phyloP scores from a whole-genome alignment of 2,797 vertebrate species.

The Ctenosaura bakeri region DNA sequence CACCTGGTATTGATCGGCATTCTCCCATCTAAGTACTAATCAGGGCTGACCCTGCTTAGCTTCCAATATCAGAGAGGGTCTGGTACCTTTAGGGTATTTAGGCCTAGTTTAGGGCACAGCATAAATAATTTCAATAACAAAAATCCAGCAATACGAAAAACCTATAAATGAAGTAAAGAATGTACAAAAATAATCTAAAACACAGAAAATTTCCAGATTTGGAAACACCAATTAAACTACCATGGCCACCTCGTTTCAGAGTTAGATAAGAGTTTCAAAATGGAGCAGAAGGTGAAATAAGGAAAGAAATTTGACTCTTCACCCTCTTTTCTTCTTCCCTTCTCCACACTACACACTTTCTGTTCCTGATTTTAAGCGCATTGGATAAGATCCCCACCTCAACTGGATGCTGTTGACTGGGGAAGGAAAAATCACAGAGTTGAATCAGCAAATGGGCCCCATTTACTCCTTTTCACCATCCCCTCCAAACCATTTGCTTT shows the following conservation, averaged over 20 bases:
- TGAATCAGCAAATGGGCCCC: neutral
- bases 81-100: no score
- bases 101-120: no score
- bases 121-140: no score
- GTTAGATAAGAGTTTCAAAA: neutral
- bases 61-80: no score
- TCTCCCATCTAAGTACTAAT: no score
- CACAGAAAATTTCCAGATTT: no score
- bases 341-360: neutral
- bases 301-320: neutral
- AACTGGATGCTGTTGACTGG: no score
- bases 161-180: neutral
- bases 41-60: no score
- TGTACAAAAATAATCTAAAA: no score
- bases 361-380: neutral
- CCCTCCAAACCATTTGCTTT: neutral
- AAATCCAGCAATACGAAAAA: neutral
- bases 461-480: neutral
- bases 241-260: neutral
- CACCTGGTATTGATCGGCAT: no score
- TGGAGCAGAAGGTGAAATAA: neutral
- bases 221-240: neutral
- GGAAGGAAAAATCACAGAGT: neutral
- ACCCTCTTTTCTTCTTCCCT: no score
- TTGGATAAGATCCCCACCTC: neutral